Base-by-base conservation (phyloP, 2,888 invertebrate species). In the Oscheius sp. region DNA sequence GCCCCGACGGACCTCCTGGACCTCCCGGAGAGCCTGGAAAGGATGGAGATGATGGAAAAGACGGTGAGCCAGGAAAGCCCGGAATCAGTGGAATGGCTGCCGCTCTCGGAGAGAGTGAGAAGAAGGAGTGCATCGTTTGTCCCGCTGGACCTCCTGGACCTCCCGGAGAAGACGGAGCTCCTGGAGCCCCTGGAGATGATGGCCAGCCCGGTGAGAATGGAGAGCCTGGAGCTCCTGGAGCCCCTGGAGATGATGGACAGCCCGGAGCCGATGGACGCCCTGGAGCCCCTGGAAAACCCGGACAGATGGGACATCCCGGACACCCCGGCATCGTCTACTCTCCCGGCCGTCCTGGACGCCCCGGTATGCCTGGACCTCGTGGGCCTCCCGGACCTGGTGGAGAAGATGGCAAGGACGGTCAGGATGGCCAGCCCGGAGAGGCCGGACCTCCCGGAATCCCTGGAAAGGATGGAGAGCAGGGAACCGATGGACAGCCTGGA, bases 1-100 rank as follows among this genome's bases (percentile, higher is more conserved):
- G 70, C 29, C 70, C 70, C 37, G 58, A 55, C 32, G 70, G 70
- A 21, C 70, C 70, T 42, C 70, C 70, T 4, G 70, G 70, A 32
- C 70, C 70, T 48, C 70, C 70, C 29, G 70, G 70, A 70, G 70
- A 70, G 32, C 58, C 58, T 29, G 70, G 70, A 58, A 57, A 58
- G 47, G 58, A 57, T 32, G 70, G 70, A 29, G 33, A 42, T 21
- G 57, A 70, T 47, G 70, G 70, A 58, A 42, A 29, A 5, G 70
- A 57, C 48, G 70, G 70, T 58, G 70, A 70, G 48, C 42, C 42
- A 10, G 70, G 70, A 70, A 70, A 70, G 70, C 29, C 42, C 29
- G 70, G 70, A 58, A 21, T 70, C 29, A 7, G 32, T 37, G 70
- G 70, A 42, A 48, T 58, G 37, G 4, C 37, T 5, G 48, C 37